Conservation (phyloP, 1,140 invertebrate genomes). For the Drosophila tropicalis region DNA sequence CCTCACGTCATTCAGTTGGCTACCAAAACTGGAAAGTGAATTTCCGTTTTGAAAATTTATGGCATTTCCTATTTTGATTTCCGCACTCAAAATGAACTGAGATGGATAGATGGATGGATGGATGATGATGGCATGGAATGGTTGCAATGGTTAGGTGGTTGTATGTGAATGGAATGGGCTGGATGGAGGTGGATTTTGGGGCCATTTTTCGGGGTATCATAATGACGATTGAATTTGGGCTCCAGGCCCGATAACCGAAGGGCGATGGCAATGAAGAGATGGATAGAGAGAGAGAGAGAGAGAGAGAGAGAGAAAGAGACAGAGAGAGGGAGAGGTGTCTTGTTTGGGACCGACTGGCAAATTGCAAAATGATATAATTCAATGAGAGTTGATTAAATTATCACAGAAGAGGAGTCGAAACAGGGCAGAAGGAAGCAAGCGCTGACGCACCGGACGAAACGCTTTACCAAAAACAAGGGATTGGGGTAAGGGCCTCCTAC, state of each 20-base stretch:
- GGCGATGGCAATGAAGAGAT: neutral
- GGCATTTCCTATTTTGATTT: conserved; percentile 79
- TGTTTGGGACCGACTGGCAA: conserved; percentile 34
- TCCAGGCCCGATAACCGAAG: conserved; percentile 10
- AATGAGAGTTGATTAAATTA: conserved; percentile 81
- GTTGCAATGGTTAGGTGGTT: neutral
- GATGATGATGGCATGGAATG: neutral
- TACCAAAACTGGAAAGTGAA: conserved; percentile 22
- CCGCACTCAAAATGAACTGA: conserved; percentile 68
- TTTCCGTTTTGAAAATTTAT: conserved; percentile 75
- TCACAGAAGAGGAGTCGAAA: conserved; percentile 43
- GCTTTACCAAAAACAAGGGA: neutral
- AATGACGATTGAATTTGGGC: conserved; percentile 67
- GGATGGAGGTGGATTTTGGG: neutral
- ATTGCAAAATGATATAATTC: conserved; percentile 81
- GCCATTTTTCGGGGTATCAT: conserved; percentile 50
- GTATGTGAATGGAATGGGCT: neutral
- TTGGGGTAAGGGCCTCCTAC: conserved; percentile 8
- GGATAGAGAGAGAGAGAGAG: neutral
- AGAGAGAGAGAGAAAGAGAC: neutral
- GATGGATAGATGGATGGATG: neutral
- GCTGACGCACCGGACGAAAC: neutral
- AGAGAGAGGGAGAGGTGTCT: neutral
- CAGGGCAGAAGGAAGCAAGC: conserved; percentile 13
- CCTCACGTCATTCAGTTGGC: neutral